Percentiles rank a stretch among this genome's conserved stretches.
phyloP scores from a whole-genome alignment of 2,888 invertebrate species.

The Cynaeus angustus region DNA sequence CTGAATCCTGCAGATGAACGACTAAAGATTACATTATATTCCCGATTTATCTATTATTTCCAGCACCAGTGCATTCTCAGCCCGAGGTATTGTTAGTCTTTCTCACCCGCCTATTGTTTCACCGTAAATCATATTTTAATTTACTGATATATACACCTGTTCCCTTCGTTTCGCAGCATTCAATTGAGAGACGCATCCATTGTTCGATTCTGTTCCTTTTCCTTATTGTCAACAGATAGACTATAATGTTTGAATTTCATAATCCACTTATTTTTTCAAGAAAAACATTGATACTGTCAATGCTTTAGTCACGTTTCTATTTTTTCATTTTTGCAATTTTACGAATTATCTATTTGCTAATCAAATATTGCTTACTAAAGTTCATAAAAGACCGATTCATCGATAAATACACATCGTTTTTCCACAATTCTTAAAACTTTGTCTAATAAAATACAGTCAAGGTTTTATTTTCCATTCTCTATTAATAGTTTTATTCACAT shows the following conservation, averaged over 20 bases:
- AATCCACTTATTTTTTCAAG: no score
- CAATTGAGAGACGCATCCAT: constrained; percentile 50
- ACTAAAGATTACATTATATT: constrained; percentile 66
- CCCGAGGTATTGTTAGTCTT: constrained; percentile 66
- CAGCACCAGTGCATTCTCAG: constrained; percentile 64
- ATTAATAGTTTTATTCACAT: no score
- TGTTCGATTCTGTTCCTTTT: constrained; percentile 45
- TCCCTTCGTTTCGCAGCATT: constrained; percentile 47
- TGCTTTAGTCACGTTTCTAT: no score
- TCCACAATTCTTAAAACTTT: no score
- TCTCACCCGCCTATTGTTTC: constrained; percentile 66
- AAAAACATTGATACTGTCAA: no score
- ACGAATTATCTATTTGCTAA: no score
- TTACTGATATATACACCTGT: constrained; percentile 62
- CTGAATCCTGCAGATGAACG: constrained; percentile 66
- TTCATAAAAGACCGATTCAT: no score
- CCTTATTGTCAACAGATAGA: constrained; percentile 35
- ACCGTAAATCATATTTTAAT: constrained; percentile 66
- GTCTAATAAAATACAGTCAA: no score
- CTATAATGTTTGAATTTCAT: constrained; percentile 10
- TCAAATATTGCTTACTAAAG: no score
- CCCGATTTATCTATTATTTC: constrained; percentile 66
- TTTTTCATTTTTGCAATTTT: no score
- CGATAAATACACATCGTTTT: no score
- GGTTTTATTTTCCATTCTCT: no score